Evolutionary conservation across 2,797 vertebrate genomes (phyloP), one percentile per base, ranked within the genome.

Genomic region (Salmo trutta): DNA sequence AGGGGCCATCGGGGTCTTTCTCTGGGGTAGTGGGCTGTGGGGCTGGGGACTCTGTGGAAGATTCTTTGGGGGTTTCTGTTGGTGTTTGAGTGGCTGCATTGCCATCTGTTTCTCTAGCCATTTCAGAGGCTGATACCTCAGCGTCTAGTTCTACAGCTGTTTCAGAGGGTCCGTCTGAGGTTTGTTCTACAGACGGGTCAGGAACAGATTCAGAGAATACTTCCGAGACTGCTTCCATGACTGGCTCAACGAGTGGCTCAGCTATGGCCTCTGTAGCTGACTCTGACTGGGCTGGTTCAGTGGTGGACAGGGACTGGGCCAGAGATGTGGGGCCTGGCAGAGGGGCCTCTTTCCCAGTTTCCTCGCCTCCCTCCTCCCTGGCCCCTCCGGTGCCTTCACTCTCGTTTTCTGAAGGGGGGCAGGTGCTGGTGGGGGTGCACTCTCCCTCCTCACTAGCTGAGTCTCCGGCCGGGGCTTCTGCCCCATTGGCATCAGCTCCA

Each of bases 401-500:
- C 72, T 94, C 92, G 4, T 93, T 94, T 79, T 93, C 93, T 0
- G 93, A 94, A 1, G 91, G 87, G 1, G 93, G 91, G 85, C 91
- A 93, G 79, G 93, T 93, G 84, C 93, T 93, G 77, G 71, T 69
- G 1, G 74, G 70, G 0, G 88, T 87, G 83, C 86, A 91, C 83
- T 89, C 90, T 24, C 96, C 96, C 4, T 90, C 94, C 83, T 90
- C 94, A 84, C 95, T 95, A 77, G 89, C 93, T 1, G 82, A 73
- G 14, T 83, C 88, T 19, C 83, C 82, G 74, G 82, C 94, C 89
- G 0, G 89, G 85, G 77, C 90, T 92, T 0, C 93, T 88, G 83
- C 94, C 87, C 21, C 78, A 75, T 94, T 93, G 1, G 94, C 92
- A 69, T 86, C 93, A 77, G 95, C 92, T 0, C 93, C 92, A 67